Base-by-base conservation (phyloP, 1,140 invertebrate species). In the Archivesica marissinica region DNA sequence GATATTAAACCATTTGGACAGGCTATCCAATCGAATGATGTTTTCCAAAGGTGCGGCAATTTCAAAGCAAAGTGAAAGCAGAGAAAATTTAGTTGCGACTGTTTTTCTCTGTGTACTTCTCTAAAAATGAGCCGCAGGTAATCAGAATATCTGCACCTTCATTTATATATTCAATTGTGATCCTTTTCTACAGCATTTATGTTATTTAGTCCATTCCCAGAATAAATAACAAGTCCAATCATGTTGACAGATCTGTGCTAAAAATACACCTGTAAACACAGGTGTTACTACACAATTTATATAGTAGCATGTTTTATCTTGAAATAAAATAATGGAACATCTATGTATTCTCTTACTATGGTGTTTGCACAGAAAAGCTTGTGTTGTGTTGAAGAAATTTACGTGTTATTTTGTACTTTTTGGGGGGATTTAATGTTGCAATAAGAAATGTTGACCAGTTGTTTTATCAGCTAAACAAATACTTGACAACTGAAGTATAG, bases 31-130 rank as follows among this genome's bases (percentile, higher is more conserved):
- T 59, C 30, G 44, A 59, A 77, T 3, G 0, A 15, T 23, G n/a
- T 52, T 7, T 61, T 11, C 59, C 35, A 54, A 13, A 39, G 15
- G 23, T 64, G 79, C 79, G 79, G 79, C 35, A 82, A 82, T 59
- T 82, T 82, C 79, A 61, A 82, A 80, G 78, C 35, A 35, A 75
- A 41, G 7, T 1, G 33, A 75, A 54, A 52, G 47, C 70, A 23
- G 35, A 75, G 4, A 54, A 54, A 23, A 75, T 39, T 4, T 68
- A 38, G 39, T 68, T 68, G 33, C 70, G 35, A 33, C 35, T 3
- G 2, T 30, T 30, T 17, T 30, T 25, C 7, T 66, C 2, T 54
- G 6, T 23, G 20, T 4, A 23, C 7, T 23, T 3, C 0, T 1
- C 0, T 30, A 47, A 50, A 54, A 75, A 75, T 75, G 50, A 15